A percentile compares a stretch with the other conserved stretches of the same genome.
Evolutionary conservation across 2,797 vertebrate genomes (phyloP).

Genomic region (Lerista edwardsae): DNA sequence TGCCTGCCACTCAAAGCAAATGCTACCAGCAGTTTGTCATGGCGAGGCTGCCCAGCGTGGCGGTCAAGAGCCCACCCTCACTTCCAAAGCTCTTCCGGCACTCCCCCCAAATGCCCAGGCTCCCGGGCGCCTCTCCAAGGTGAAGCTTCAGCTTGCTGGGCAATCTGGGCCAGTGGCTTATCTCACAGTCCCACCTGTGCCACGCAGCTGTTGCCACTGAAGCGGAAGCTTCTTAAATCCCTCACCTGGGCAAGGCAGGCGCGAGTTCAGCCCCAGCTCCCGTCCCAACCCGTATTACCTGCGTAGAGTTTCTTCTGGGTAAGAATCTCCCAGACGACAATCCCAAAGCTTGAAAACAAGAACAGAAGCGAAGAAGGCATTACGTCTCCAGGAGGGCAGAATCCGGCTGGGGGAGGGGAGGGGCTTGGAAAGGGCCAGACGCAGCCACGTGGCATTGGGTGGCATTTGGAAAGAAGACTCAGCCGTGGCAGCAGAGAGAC

Average conservation of each 20-base stretch:
- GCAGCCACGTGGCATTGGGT: neutral
- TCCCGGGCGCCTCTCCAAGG: too few species aligned
- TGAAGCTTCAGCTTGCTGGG: too few species aligned
- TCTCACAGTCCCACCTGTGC: too few species aligned
- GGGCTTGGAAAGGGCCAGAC: neutral
- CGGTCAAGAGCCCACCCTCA: too few species aligned
- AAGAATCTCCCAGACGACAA: constrained; percentile 90
- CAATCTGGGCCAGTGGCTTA: too few species aligned
- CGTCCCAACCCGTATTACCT: constrained; percentile 72
- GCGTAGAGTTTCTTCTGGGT: constrained; percentile 87
- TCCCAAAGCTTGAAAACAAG: constrained; percentile 80
- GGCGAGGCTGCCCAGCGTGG: too few species aligned
- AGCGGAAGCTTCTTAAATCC: neutral
- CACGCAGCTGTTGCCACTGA: too few species aligned
- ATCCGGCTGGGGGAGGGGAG: neutral
- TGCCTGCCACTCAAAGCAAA: too few species aligned
- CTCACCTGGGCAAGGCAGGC: neutral
- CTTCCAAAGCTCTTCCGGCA: too few species aligned
- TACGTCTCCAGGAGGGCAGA: too few species aligned
- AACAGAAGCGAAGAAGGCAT: constrained; percentile 29
- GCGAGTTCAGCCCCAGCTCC: neutral
- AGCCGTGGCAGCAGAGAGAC: neutral
- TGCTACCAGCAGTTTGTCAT: too few species aligned
- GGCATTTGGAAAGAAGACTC: neutral
- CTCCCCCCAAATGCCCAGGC: too few species aligned